phyloP scores from a whole-genome alignment of 2,888 invertebrate genomes.

The Sesia bembeciformis region DNA sequence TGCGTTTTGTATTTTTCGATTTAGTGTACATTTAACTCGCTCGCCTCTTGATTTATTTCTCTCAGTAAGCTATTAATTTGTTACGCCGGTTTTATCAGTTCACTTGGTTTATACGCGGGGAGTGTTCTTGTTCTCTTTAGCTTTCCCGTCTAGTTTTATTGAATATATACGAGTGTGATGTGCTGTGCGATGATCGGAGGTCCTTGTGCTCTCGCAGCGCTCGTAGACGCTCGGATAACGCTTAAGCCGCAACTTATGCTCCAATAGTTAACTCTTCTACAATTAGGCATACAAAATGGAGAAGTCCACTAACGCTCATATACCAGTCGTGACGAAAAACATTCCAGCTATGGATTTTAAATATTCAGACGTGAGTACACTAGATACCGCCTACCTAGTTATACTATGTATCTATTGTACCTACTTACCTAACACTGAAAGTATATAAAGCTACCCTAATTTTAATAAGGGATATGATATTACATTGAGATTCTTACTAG shows the following conservation, averaged over 20 bases:
- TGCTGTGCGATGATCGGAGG: slow-evolving; percentile 30
- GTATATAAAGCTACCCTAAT: no score
- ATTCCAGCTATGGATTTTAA: slow-evolving; percentile 45
- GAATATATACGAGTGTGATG: slow-evolving; percentile 29
- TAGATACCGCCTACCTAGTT: no score
- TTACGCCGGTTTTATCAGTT: slow-evolving; percentile 7
- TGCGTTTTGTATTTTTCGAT: slow-evolving; percentile 63
- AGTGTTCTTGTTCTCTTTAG: background rate
- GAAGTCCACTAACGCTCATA: slow-evolving; percentile 30
- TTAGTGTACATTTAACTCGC: slow-evolving; percentile 31
- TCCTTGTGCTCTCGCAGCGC: slow-evolving; percentile 25
- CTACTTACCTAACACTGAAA: no score
- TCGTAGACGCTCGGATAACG: slow-evolving; percentile 31
- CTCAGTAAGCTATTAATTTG: slow-evolving; percentile 2
- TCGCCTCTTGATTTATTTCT: slow-evolving; percentile 34
- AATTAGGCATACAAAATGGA: slow-evolving; percentile 26
- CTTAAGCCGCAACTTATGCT: slow-evolving; percentile 20
- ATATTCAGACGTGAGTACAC: slow-evolving; percentile 50
- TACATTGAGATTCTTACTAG: background rate
- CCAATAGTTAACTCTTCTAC: slow-evolving; percentile 25
- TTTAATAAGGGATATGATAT: no score
- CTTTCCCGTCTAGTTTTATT: background rate
- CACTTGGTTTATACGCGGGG: slow-evolving; percentile 1
- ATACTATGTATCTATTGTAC: no score
- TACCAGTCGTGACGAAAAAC: slow-evolving; percentile 40